Percentiles rank a stretch among this genome's conserved stretches.
These are phyloP conservation scores for Pangasius sanitwongsei DNA, from an alignment of 2,797 vertebrate species.

Conservation along the genomic window DNA sequence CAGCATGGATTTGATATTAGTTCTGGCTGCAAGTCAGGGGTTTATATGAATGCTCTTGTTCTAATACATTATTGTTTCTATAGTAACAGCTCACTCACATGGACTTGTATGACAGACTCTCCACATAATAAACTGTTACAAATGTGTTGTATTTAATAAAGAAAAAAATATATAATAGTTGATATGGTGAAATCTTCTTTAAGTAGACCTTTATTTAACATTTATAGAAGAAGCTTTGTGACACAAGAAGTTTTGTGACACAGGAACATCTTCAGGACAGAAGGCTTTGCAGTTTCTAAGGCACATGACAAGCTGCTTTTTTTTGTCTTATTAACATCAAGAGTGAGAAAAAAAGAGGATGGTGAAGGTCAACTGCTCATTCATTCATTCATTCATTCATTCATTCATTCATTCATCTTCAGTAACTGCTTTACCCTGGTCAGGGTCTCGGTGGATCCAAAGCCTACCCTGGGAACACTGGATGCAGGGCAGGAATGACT, in stretches of 20 bases:
- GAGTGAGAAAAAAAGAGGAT: neutral
- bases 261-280: neutral
- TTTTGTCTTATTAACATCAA: neutral
- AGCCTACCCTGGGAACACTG: neutral
- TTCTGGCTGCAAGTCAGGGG: neutral
- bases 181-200: neutral
- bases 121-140: neutral
- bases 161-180: neutral
- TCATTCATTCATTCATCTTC: neutral
- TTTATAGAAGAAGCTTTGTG: neutral
- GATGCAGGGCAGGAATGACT: neutral
- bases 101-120: neutral
- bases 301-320: neutral
- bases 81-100: constrained; percentile 1
- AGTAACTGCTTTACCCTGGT: neutral
- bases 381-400: neutral
- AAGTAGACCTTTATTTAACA: neutral
- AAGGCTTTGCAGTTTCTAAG: neutral
- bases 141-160: neutral
- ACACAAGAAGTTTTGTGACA: neutral
- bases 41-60: neutral
- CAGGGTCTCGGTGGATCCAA: neutral
- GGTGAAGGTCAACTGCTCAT: neutral
- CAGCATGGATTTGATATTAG: neutral
- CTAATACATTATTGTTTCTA: neutral